Percentiles rank a stretch among this genome's conserved stretches.
phyloP scores from a whole-genome alignment of 2,888 invertebrate genomes.

The Amblyjoppa fuscipennis region DNA sequence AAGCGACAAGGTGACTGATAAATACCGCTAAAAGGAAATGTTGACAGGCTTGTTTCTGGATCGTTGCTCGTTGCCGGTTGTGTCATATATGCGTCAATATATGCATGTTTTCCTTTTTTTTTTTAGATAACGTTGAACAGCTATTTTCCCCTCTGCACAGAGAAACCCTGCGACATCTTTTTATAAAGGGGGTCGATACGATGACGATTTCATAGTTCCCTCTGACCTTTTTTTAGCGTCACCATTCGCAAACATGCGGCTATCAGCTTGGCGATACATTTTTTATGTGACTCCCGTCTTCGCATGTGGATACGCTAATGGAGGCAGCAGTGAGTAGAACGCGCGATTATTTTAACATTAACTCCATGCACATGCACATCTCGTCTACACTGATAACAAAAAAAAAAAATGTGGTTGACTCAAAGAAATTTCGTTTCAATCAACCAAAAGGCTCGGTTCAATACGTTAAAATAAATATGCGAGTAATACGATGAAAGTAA shows the following conservation, averaged over 20 bases:
- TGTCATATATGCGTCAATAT: conserved; percentile 20
- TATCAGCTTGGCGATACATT: conserved; percentile 39
- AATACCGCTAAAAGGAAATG: conserved; percentile 52
- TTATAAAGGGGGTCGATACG: conserved; percentile 63
- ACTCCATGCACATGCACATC: neutral
- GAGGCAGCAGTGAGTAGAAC: conserved; percentile 58
- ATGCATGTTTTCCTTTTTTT: no score
- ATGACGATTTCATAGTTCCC: conserved; percentile 61
- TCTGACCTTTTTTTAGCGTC: conserved; percentile 41
- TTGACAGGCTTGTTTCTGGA: conserved; percentile 52
- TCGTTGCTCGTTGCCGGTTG: conserved; percentile 8
- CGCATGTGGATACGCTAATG: conserved; percentile 54
- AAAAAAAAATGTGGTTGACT: no score
- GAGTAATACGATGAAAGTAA: no score
- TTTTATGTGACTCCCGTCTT: conserved; percentile 55
- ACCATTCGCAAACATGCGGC: conserved; percentile 62
- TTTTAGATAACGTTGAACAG: conserved; percentile 39
- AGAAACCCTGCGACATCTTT: conserved; percentile 39
- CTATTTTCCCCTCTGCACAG: conserved; percentile 9
- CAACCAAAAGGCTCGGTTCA: no score
- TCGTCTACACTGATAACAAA: neutral
- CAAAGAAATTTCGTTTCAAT: no score
- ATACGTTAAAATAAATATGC: no score
- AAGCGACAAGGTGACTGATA: conserved; percentile 66
- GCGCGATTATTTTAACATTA: neutral